phyloP scores from a whole-genome alignment of 2,797 vertebrate species.

The Falco novaeseelandiae region DNA sequence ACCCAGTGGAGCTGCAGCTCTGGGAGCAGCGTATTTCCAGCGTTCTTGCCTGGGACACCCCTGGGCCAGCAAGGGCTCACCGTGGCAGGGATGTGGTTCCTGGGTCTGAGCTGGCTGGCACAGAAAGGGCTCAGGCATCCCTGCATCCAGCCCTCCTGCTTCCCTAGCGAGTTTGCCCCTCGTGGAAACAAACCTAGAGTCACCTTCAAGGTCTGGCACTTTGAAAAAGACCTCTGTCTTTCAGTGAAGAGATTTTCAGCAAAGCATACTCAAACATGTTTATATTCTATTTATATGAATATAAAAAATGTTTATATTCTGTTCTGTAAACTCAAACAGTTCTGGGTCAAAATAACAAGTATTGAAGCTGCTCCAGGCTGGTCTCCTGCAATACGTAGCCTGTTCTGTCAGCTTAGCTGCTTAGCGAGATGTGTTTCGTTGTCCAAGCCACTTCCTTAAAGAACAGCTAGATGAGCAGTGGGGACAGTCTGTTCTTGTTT shows the following conservation, averaged over 20 bases:
- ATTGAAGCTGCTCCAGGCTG: not conserved
- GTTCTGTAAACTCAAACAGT: not conserved
- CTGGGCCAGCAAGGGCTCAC: not conserved
- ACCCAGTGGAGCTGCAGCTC: not conserved
- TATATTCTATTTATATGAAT: no score
- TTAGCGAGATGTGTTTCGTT: fast-evolving
- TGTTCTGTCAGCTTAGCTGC: not conserved
- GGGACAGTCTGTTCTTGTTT: not conserved
- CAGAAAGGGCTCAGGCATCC: not conserved
- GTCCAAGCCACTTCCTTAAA: not conserved
- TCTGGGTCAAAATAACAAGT: not conserved
- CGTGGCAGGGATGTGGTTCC: fast-evolving
- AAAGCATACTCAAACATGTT: not conserved
- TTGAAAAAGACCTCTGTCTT: not conserved
- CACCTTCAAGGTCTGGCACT: not conserved
- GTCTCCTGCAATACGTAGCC: not conserved
- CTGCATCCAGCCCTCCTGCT: not conserved
- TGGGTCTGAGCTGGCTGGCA: not conserved
- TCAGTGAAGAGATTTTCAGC: not conserved
- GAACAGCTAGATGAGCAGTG: not conserved
- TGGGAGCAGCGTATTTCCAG: fast-evolving
- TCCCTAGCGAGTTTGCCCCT: not conserved
- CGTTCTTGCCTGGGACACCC: fast-evolving
- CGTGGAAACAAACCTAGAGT: not conserved
- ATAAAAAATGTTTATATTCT: no score